Base-by-base conservation (phyloP, 1,140 invertebrate species). In the Tetraneura akinire region DNA sequence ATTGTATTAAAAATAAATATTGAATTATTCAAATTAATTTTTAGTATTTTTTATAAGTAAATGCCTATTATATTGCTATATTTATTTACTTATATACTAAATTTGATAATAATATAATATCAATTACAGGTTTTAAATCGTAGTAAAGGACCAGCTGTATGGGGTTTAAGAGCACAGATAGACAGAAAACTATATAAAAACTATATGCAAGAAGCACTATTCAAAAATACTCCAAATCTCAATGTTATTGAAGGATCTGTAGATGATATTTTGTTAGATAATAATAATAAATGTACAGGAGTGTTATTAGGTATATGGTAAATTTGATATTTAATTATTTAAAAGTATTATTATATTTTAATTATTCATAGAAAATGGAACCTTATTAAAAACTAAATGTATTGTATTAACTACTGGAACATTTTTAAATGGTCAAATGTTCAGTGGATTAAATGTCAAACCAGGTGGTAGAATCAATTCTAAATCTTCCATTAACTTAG, bases 301-400 rank as follows among this genome's bases (percentile, higher is more conserved):
- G 55, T 78, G 11, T 45, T 62, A n/a, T 45, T 78, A 62, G 74
- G 74, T 78, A 62, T n/a, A n/a, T 18, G 21, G 21, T 14, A 21
- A 2, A 14, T 13, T 11, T 8, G n/a, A 37, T 21, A 32, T 9
- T 13, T 26, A 29, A 62, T 62, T 62, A 29, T 5, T 62, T 10
- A 32, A 26, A 80, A 87, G 91, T 62, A 93, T 97, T n/a, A n/a
- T n/a, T n/a, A n/a, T 32, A 89, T 98, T 4, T 89, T 98, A 82
- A 96, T 96, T 42, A 96, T 96, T n/a, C n/a, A n/a, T n/a, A n/a
- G n/a, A n/a, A n/a, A n/a, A n/a, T 0, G 96, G 96, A 18, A 98
- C 96, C n/a, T 98, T 98, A 87, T 87, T 98, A 26, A 89, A 93
- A 81, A n/a, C n/a, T n/a, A n/a, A n/a, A n/a, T n/a, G n/a, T n/a